These are phyloP conservation scores for Pomacea maculata DNA, from an alignment of 1,140 invertebrate genomes.

Conservation along the genomic window DNA sequence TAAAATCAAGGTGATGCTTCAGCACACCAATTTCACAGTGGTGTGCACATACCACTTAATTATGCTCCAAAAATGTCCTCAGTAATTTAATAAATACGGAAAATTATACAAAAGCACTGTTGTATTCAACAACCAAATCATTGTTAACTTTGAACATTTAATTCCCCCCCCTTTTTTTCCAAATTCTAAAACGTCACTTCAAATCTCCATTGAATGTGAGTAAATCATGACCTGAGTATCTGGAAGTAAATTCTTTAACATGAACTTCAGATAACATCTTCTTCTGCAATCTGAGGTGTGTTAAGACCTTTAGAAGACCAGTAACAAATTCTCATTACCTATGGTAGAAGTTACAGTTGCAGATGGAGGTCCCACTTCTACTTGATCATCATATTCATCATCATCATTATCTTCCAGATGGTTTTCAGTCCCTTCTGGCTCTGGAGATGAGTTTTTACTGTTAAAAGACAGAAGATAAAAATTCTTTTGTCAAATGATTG, in stretches of 20 bases:
- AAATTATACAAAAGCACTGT: too few species aligned
- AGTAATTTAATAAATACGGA: too few species aligned
- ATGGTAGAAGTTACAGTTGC: constrained; percentile 54
- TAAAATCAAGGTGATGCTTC: too few species aligned
- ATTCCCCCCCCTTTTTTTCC: not conserved
- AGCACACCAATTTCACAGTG: too few species aligned
- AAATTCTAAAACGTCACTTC: not conserved
- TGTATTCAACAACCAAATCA: too few species aligned
- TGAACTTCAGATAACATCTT: not conserved
- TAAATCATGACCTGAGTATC: too few species aligned
- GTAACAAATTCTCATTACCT: constrained; percentile 31
- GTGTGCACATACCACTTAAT: too few species aligned
- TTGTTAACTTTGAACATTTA: not conserved
- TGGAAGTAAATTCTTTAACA: not conserved
- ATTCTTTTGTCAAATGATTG: too few species aligned
- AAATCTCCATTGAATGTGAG: too few species aligned
- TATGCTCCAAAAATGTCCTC: too few species aligned
- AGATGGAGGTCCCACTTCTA: constrained; percentile 43
- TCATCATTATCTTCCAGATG: constrained; percentile 59
- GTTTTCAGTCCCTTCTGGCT: constrained; percentile 51
- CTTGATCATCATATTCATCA: constrained; percentile 50
- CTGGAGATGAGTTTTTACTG: constrained; percentile 68
- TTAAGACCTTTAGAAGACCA: not conserved
- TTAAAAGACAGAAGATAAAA: constrained; percentile 23
- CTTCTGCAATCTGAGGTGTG: too few species aligned